phyloP scores from a whole-genome alignment of 2,113 vertebrate genomes.

The Serinus canaria region DNA sequence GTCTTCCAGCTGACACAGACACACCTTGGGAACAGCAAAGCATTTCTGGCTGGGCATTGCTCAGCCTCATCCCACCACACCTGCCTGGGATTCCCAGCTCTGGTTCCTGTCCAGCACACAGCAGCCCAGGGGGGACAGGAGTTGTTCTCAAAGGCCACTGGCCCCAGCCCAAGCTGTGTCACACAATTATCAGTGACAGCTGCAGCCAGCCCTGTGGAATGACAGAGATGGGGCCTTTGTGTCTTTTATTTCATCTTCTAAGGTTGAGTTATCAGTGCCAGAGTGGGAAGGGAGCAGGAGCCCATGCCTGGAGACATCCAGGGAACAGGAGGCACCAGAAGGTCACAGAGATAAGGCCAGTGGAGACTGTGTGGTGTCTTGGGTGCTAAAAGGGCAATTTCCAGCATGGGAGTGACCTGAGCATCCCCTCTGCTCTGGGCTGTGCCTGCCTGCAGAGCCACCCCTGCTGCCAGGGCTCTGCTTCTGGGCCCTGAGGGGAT shows the following conservation, averaged over 20 bases:
- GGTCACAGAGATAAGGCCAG: background rate
- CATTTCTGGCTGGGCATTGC: background rate
- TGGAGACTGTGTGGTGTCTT: fast-evolving
- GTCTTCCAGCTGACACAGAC: background rate
- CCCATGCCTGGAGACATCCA: background rate
- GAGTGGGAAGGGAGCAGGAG: background rate
- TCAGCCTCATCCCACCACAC: background rate
- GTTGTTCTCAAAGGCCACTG: too few relatives aligned
- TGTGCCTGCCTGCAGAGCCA: too few relatives aligned
- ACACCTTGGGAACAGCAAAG: background rate
- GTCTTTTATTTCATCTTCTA: background rate
- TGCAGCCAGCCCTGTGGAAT: background rate
- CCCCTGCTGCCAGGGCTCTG: background rate
- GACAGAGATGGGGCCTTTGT: background rate
- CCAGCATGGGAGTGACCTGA: fast-evolving
- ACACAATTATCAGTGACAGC: background rate
- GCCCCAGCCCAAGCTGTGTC: background rate
- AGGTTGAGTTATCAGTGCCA: background rate
- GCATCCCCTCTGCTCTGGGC: fast-evolving
- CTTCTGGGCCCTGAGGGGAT: background rate
- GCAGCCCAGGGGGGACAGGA: too few relatives aligned
- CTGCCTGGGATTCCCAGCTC: background rate
- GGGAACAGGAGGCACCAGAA: background rate
- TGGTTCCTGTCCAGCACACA: background rate
- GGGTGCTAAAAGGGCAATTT: background rate